Base-by-base conservation (phyloP, 2,797 vertebrate species). In the Muscicapa striata region DNA sequence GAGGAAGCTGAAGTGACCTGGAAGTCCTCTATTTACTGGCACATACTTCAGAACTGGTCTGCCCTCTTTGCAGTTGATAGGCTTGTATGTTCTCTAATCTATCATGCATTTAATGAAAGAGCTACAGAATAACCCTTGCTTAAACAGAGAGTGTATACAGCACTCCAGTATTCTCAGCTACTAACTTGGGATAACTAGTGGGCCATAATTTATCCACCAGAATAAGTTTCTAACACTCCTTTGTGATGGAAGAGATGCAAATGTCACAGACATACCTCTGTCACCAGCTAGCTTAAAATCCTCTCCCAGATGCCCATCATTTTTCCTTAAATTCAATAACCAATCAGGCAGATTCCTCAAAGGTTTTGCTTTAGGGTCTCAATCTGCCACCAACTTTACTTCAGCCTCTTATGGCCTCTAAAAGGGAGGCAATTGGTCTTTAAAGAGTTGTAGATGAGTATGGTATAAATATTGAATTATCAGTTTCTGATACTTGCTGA, bases 401-500 rank as follows among this genome's bases (percentile, higher is more conserved):
- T 83, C 29, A 78, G 21, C 34, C 23, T 64, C 34, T 84, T 70
- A 9, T 0, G 0, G n/a, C 7, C 29, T 74, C 58, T 64, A 17
- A 40, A 77, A 64, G 19, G 18, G 43, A 8, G 34, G 13, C 17
- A 78, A 64, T 15, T 57, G 36, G n/a, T 76, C 77, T 82, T 74
- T 63, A 74, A 84, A 80, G 80, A 66, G 13, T 61, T 70, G 41
- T 34, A 89, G 40, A 32, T 52, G 38, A 84, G 7, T 52, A 41
- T 1, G 5, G 36, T 93, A 80, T 73, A 87, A 84, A 90, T 94
- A 94, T 4, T 90, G 89, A 95, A 85, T 83, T 91, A 75, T 62
- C 32, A 52, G 34, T 86, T 92, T 87, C 59, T 92, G 84, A 82
- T 85, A 89, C 76, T 92, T 94, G 61, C 67, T 89, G 61, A 80